Conservation (phyloP, 2,888 invertebrate genomes). For the Silvanus unidentatus region DNA sequence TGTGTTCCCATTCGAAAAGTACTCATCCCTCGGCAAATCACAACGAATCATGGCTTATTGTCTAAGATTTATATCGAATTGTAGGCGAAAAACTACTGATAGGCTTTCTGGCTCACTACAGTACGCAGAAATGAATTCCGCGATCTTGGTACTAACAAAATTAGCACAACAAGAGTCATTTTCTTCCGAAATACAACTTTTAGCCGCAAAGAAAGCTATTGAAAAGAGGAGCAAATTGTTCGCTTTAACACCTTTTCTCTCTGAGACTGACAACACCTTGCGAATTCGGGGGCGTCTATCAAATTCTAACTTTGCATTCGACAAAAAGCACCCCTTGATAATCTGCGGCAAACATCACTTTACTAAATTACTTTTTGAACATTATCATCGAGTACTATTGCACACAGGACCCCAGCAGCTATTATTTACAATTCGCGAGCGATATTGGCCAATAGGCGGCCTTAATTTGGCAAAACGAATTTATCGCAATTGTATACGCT, state of each 20-base stretch:
- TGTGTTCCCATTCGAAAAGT: background rate
- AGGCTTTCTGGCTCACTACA: background rate
- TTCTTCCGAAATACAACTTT: background rate
- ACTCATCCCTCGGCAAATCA: background rate
- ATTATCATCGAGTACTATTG: slow-evolving; percentile 13
- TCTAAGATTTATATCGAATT: background rate
- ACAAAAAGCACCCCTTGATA: background rate
- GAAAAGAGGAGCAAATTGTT: background rate
- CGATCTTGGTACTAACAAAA: background rate
- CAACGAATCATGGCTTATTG: background rate
- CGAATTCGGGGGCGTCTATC: background rate
- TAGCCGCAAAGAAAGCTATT: background rate
- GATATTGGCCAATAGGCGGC: slow-evolving; percentile 17
- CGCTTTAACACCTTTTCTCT: background rate
- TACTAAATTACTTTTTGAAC: slow-evolving; percentile 10
- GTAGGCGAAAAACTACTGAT: background rate
- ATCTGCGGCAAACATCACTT: slow-evolving; percentile 9
- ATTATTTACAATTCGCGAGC: slow-evolving; percentile 16
- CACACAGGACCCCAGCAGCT: slow-evolving; percentile 23
- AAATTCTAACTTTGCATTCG: background rate
- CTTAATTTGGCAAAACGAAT: slow-evolving; percentile 7
- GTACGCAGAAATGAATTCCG: background rate
- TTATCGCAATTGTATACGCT: slow-evolving; percentile 10
- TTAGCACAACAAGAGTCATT: background rate
- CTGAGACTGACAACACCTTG: background rate